Evolutionary conservation across 2,797 vertebrate species (phyloP), one percentile per base, ranked within the genome.

Genomic region (Octomys mimax): DNA sequence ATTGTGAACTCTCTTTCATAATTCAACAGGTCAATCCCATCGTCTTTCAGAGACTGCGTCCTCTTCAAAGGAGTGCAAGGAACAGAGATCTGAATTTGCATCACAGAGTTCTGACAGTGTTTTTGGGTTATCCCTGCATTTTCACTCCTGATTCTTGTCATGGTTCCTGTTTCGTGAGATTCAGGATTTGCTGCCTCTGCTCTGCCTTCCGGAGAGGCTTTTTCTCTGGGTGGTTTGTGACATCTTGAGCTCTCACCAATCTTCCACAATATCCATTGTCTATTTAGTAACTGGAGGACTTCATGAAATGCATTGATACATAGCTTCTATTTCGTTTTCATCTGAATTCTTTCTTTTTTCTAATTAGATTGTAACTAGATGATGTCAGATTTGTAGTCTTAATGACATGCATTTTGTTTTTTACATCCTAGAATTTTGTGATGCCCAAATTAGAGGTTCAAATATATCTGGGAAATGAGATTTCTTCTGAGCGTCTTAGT

Each of bases 1-100:
- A 88, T 42, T 52, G 82, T 91, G 94, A 97, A 93, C 87, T 91
- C 81, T 95, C 93, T 93, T 46, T 93, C 81, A 24, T 88, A 92
- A 96, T 89, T 96, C 93, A 39, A 61, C 18, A 68, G 93, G 89
- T 96, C 89, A 96, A 93, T 64, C 54, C 71, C 85, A 71, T 92
- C 85, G 62, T 92, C 81, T 95, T 93, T 93, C 90, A 90, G 85
- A 90, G 57, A 92, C 90, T 70, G 70, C 66, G 62, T 96, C 84
- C 62, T 96, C 52, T 62, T 95, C 68, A 83, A 87, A 95, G 1
- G 24, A 87, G 54, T 36, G 52, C 57, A 36, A 36, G 87, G 92
- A 91, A 61, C 79, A 57, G 64, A 52, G 39, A 57, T 92, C 22
- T 42, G 71, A 97, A 95, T 96, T 92, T 95, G 81, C 94, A 96